Conservation (phyloP, 2,113 vertebrate species). For the Alethe diademata region DNA sequence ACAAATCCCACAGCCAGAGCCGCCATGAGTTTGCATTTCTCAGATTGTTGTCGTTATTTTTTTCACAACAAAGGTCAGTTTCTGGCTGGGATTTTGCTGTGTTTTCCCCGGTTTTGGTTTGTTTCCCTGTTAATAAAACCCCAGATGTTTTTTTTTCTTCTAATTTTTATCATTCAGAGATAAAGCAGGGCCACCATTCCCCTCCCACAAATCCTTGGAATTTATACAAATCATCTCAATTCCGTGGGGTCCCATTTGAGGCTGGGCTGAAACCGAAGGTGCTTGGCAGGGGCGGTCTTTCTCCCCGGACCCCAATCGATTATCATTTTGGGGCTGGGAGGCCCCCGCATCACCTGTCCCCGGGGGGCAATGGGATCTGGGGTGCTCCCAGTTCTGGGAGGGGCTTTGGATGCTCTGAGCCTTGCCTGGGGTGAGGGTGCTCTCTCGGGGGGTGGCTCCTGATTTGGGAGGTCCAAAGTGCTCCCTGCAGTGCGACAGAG, state of each 20-base stretch:
- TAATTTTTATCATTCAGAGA: background rate
- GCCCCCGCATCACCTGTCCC: background rate
- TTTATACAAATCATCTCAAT: background rate
- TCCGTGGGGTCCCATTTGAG: background rate
- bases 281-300: background rate
- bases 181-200: background rate
- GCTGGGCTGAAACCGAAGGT: background rate
- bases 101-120: background rate
- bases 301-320: too few species aligned
- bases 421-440: background rate
- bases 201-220: background rate
- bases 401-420: background rate
- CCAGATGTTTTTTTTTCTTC: background rate
- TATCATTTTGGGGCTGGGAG: background rate
- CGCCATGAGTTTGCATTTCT: rapidly evolving
- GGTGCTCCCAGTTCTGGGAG: background rate
- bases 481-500: background rate
- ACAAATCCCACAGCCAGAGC: background rate
- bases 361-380: background rate
- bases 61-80: background rate
- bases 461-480: background rate
- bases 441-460: background rate
- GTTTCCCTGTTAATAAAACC: background rate
- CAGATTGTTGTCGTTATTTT: background rate
- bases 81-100: background rate